Evolutionary conservation across 2,113 vertebrate species (phyloP).

Genomic region (Sakesphorus luctuosus): DNA sequence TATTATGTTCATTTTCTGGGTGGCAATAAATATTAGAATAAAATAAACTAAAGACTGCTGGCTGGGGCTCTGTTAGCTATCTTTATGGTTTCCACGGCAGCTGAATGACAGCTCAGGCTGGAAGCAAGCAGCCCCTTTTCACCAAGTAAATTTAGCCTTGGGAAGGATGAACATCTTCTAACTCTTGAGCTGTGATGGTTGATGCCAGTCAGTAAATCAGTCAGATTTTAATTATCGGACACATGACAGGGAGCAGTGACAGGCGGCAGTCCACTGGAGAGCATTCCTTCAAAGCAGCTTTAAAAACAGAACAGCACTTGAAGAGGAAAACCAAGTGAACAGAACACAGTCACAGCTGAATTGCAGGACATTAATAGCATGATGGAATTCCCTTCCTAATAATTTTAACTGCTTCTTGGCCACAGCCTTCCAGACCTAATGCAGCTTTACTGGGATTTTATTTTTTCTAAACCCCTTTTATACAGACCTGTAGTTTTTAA

Average conservation of each 20-base stretch:
- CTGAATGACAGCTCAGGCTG: slow-evolving; percentile 84
- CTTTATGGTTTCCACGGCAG: slow-evolving; percentile 81
- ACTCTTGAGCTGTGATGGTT: slow-evolving; percentile 77
- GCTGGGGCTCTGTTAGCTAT: slow-evolving; percentile 83
- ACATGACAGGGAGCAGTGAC: slow-evolving; percentile 84
- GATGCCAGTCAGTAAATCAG: slow-evolving; percentile 88
- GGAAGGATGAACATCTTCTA: slow-evolving; percentile 83
- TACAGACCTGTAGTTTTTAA: slow-evolving; percentile 68
- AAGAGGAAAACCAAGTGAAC: slow-evolving; percentile 63
- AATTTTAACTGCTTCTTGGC: slow-evolving; percentile 65
- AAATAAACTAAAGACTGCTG: slow-evolving; percentile 82
- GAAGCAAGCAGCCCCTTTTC: slow-evolving; percentile 74
- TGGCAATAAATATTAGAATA: slow-evolving; percentile 87
- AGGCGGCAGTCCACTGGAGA: slow-evolving; percentile 82
- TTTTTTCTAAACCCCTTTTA: background rate
- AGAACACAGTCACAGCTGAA: slow-evolving; percentile 70
- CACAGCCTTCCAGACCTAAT: background rate
- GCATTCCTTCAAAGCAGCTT: slow-evolving; percentile 83
- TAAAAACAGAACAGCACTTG: slow-evolving; percentile 75
- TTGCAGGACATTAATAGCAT: slow-evolving; percentile 64
- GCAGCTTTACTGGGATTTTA: background rate
- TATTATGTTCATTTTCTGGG: slow-evolving; percentile 84
- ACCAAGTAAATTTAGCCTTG: slow-evolving; percentile 87
- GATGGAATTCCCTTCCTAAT: slow-evolving; percentile 45
- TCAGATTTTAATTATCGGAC: slow-evolving; percentile 90